A percentile compares a stretch with the other conserved stretches of the same genome.
These are phyloP conservation scores for Drosophila athabasca DNA, from an alignment of 1,140 invertebrate species.

Conservation along the genomic window DNA sequence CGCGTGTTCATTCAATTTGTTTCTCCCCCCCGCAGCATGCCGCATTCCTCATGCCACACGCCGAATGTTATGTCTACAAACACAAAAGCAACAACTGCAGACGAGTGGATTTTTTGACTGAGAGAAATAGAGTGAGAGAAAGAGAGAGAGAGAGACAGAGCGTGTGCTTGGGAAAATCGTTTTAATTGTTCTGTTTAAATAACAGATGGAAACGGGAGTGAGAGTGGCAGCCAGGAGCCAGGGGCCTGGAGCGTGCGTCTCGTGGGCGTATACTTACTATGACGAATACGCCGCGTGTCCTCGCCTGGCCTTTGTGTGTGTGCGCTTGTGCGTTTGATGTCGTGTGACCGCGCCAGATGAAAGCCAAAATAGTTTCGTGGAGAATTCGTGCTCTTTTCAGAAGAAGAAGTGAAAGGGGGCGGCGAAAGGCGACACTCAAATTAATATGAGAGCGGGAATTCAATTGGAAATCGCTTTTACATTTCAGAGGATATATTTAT, in stretches of 20 bases:
- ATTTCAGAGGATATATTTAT: too few relatives aligned
- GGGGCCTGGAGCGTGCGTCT: slow-evolving; percentile 26
- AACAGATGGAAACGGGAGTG: slow-evolving; percentile 46
- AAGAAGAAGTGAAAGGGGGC: not conserved
- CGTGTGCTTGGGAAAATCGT: slow-evolving; percentile 65
- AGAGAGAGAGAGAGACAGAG: not conserved
- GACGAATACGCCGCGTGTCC: slow-evolving; percentile 44
- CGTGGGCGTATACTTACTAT: slow-evolving; percentile 75
- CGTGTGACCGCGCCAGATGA: slow-evolving; percentile 41
- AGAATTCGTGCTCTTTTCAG: slow-evolving; percentile 1
- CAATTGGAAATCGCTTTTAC: slow-evolving; percentile 15
- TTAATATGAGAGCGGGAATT: slow-evolving; percentile 6
- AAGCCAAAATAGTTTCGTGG: slow-evolving; percentile 40
- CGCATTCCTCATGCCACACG: not conserved
- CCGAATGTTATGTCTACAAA: slow-evolving; percentile 77
- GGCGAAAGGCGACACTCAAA: not conserved
- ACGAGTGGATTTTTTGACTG: slow-evolving; percentile 17
- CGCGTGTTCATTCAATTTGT: slow-evolving; percentile 79
- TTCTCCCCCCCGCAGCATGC: slow-evolving; percentile 29
- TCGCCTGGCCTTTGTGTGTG: slow-evolving; percentile 10
- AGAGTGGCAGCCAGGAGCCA: slow-evolving; percentile 10
- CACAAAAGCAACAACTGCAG: slow-evolving; percentile 33
- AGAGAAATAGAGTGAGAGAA: too few relatives aligned
- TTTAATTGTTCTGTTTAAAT: slow-evolving; percentile 81
- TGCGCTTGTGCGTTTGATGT: slow-evolving; percentile 32